These are phyloP conservation scores for Stegodyphus dumicola DNA, from an alignment of 1,140 invertebrate genomes.

Conservation along the genomic window DNA sequence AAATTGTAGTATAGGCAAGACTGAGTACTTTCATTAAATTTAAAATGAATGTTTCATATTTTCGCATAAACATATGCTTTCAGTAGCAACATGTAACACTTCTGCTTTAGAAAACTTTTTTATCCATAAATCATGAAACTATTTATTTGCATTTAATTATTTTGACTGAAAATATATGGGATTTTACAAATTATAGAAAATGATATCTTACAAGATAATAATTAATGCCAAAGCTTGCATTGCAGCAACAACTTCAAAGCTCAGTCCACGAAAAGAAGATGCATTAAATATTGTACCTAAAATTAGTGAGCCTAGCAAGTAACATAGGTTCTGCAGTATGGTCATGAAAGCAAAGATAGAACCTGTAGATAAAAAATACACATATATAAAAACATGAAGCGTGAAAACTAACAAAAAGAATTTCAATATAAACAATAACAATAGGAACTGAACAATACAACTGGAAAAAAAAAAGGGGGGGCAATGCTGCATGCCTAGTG, in stretches of 20 bases:
- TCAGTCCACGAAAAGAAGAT: slow-evolving; percentile 10
- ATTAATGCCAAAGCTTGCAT: slow-evolving; percentile 30
- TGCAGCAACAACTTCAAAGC: slow-evolving; percentile 27
- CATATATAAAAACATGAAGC: background rate
- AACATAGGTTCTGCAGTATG: slow-evolving; percentile 67
- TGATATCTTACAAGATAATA: slow-evolving; percentile 33
- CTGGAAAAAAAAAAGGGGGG: background rate
- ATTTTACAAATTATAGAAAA: background rate
- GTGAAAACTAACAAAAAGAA: background rate
- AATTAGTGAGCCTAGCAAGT: slow-evolving; percentile 15
- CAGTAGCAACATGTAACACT: too few relatives aligned
- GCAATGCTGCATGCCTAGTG: background rate
- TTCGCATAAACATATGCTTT: too few relatives aligned
- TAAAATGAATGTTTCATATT: too few relatives aligned
- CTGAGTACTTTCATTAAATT: too few relatives aligned
- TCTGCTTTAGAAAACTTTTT: background rate
- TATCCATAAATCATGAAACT: background rate
- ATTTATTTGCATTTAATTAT: background rate
- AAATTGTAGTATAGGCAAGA: too few relatives aligned
- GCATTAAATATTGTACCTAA: slow-evolving; percentile 32
- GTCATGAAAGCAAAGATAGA: slow-evolving; percentile 69
- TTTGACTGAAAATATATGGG: background rate
- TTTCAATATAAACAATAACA: background rate
- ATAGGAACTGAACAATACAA: background rate
- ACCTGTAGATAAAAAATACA: background rate